Base-by-base conservation (phyloP, 2,888 invertebrate genomes). In the Eupsilia transversa region DNA sequence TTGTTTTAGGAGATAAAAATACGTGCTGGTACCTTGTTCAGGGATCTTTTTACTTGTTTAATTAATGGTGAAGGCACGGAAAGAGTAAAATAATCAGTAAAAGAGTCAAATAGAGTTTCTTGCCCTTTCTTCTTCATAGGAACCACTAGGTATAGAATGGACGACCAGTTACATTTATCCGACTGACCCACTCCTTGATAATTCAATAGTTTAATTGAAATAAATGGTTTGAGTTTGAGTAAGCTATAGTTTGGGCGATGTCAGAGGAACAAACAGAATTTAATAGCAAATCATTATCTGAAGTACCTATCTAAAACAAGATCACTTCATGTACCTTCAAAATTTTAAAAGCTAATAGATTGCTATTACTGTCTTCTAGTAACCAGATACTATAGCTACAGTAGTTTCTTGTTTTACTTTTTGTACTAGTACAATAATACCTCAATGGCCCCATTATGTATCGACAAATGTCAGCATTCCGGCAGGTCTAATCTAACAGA, bases 1-100 rank as follows among this genome's bases (percentile, higher is more conserved):
- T 72, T 54, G n/a, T 79, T 38, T 38, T 46, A 60, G 17, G 20
- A 46, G 43, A 30, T 78, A 59, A 49, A 71, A 79, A 72, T 79
- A 30, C 30, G 30, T n/a, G n/a, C 7, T n/a, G 30, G 12, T 43
- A 52, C 10, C 14, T 27, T 41, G 30, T 76, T 74, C 46, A 72
- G 72, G 43, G 7, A 35, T 30, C 66, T 3, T 33, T 41, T 27
- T 17, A n/a, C 10, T 33, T 17, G 38, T 20, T 27, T 77, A 20
- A 27, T 27, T 77, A 20, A 27, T 49, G 10, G 7, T 41, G 30
- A 46, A 59, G 20, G 12, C 20, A 27, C 3, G 9, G 35, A 54
- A 41, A 68, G 35, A 70, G 23, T 68, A 5, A 23, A 33, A n/a
- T 27, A 10, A 33, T 33, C 5, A n/a, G 3, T 2, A 38, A 61